These are phyloP conservation scores for Bufo gargarizans DNA, from an alignment of 2,113 vertebrate genomes.

Conservation along the genomic window DNA sequence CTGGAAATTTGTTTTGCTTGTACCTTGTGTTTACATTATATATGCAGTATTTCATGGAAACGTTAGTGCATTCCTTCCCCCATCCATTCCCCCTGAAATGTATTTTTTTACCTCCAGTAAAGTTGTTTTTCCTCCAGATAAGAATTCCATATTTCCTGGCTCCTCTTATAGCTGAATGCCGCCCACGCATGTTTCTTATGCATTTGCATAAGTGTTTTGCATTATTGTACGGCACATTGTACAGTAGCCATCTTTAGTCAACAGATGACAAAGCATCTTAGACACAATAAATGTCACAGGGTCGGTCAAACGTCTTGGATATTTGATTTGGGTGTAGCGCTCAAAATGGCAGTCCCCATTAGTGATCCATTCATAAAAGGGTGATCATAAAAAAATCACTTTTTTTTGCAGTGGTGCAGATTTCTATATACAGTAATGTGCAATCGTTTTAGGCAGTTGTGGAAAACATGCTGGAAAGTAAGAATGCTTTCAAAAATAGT, in stretches of 20 bases:
- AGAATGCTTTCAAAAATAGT: too few species aligned
- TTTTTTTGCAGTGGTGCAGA: too few species aligned
- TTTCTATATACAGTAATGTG: too few species aligned
- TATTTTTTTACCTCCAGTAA: background rate
- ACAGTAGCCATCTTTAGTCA: background rate
- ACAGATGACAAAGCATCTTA: background rate
- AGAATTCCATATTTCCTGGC: constrained; percentile 1
- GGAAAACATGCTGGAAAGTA: too few species aligned
- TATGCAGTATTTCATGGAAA: background rate
- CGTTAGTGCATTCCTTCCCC: background rate
- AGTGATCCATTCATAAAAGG: background rate
- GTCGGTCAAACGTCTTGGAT: background rate
- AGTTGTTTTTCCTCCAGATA: constrained; percentile 14
- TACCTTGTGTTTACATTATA: background rate
- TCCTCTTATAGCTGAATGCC: background rate
- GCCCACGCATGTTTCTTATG: constrained; percentile 3
- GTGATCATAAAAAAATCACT: too few species aligned
- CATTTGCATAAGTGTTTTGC: constrained; percentile 15
- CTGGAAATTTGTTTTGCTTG: background rate
- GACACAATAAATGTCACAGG: background rate
- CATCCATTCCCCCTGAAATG: background rate
- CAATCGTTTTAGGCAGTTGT: too few species aligned
- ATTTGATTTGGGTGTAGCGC: background rate
- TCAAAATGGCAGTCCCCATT: background rate
- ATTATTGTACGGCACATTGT: background rate